Base-by-base conservation (phyloP, 1,140 invertebrate genomes). In the Drosophila teissieri region DNA sequence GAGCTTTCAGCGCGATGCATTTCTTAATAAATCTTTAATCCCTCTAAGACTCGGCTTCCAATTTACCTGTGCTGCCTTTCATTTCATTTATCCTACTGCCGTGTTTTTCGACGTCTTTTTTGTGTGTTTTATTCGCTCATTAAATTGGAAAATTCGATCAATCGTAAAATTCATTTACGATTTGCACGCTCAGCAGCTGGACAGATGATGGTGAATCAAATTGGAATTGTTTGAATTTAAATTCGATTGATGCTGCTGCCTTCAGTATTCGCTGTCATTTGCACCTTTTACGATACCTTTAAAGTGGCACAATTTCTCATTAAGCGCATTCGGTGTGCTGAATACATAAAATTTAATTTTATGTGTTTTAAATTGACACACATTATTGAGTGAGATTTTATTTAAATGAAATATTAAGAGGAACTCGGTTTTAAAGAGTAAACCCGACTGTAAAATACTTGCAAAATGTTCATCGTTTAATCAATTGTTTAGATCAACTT, bases 141-240 rank as follows among this genome's bases (percentile, higher is more conserved):
- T 80, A 64, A 85, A 78, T 63, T 62, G 55, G 64, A 36, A 70
- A 74, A 80, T 55, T 80, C 68, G 73, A 85, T 85, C 81, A 78
- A 51, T 78, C 57, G 77, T 69, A 56, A 80, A 85, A 80, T 78
- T 85, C 68, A 80, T 80, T 80, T 80, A 67, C 64, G 45, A 51
- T 77, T 78, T 62, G 22, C 58, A 69, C 48, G 54, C 62, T 58
- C 24, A 36, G 34, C 63, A 70, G 22, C 46, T 46, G 39, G 27
- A 19, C 56, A 40, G 42, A 37, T 17, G 37, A 68, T 34, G 46
- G 46, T 62, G 19, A 58, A 77, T 62, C 48, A 51, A 61, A 69
- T 76, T 61, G 49, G 69, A 77, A 77, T 77, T 55, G 73, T 40
- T 77, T 24, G 19, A 52, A 62, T 61, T 77, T 69, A 48, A 69